A percentile compares a stretch with the other conserved stretches of the same genome.
phyloP scores from a whole-genome alignment of 2,113 vertebrate species.

The Axis porcinus region DNA sequence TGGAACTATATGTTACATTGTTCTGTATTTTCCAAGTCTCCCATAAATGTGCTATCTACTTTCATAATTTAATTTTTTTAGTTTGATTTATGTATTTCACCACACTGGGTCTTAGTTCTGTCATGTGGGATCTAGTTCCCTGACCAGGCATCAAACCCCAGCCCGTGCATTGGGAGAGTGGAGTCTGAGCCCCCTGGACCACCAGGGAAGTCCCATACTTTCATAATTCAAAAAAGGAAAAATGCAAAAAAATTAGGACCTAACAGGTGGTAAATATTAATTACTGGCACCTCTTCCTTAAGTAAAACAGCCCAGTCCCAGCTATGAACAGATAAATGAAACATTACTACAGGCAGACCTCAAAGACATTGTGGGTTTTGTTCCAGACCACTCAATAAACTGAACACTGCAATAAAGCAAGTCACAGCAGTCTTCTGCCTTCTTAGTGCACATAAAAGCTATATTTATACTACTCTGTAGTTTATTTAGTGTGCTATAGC shows the following conservation, averaged over 20 bases:
- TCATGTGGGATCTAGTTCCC: background rate
- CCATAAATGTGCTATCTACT: background rate
- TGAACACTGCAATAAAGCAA: background rate
- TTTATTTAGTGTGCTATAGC: background rate
- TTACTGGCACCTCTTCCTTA: background rate
- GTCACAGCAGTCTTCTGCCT: background rate
- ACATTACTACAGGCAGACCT: background rate
- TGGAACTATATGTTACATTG: background rate
- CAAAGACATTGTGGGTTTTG: background rate
- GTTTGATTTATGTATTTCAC: background rate
- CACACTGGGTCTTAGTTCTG: background rate
- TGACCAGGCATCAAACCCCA: background rate
- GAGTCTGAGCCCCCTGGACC: background rate
- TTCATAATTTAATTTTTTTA: background rate
- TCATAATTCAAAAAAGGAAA: background rate
- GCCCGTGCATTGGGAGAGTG: background rate
- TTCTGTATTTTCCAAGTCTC: background rate
- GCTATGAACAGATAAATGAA: background rate
- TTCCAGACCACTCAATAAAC: background rate
- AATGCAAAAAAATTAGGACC: background rate
- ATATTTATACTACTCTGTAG: background rate
- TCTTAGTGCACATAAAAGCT: background rate
- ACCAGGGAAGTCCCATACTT: background rate
- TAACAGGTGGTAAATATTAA: background rate
- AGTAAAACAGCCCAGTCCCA: background rate